Base-by-base conservation (phyloP, 2,113 vertebrate genomes). In the Podarcis raffonei region DNA sequence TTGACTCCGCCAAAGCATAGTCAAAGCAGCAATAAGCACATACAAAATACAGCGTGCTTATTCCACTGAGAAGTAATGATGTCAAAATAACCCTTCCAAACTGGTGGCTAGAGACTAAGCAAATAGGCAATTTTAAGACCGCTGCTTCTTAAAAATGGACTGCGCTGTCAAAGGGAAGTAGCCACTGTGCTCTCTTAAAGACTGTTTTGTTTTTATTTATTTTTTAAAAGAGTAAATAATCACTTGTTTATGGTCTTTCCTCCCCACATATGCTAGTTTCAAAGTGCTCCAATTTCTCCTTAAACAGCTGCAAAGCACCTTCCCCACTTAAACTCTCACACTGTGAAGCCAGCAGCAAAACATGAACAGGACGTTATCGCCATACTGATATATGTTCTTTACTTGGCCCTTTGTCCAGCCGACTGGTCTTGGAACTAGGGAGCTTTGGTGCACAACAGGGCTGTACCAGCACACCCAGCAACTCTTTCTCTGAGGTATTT, bases 1-100 rank as follows among this genome's bases (percentile, higher is more conserved):
- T 87, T 22, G 13, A 81, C 39, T 37, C 12, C 32, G 35, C 69
- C 75, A 53, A 62, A 48, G 30, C 65, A 53, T 27, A 37, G 22
- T 9, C 20, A 76, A 35, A 65, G 57, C 27, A 75, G 35, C 68
- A 82, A 88, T 25, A 74, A 62, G n/a, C 30, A 57, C 30, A 57
- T 20, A 11, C 42, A 75, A 82, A 82, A 75, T 65, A 23, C 12
- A 35, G 12, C 35, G 11, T 30, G 30, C 69, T 62, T 75, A 42
- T 82, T 88, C 69, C 35, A 42, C 2, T n/a, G 69, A 74, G 35
- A 39, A 75, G 35, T 65, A 87, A 87, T 87, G 62, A 82, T 74
- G 37, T 75, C 35, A 75, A 62, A 88, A 74, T 75, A 75, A 75
- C 27, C 35, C 27, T 74, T 82, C 80, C 27, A 88, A 57, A 82